Conservation (phyloP, 2,797 vertebrate species). For the Streptopelia turtur region DNA sequence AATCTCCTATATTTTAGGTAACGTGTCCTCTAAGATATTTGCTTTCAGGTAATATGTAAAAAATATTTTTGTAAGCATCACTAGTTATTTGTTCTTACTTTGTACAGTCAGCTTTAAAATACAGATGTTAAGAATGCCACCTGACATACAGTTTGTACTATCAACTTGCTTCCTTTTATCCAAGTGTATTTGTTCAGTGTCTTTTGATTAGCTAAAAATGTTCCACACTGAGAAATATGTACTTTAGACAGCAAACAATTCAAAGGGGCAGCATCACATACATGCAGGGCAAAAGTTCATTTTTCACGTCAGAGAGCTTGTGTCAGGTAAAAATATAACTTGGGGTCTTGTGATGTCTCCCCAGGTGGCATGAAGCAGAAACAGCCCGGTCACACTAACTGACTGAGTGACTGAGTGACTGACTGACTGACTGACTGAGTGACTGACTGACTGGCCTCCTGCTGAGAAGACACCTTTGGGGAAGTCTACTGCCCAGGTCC, state of each 20-base stretch:
- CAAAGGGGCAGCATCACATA: not conserved
- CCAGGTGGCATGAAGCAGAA: not conserved
- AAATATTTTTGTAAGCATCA: not conserved
- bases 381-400: not conserved
- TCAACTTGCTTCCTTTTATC: not conserved
- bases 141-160: not conserved
- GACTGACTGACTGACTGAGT: no score
- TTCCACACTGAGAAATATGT: not conserved
- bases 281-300: not conserved
- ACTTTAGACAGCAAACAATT: constrained; percentile 18
- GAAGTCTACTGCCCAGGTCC: not conserved
- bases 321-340: constrained; percentile 40
- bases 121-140: not conserved
- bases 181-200: not conserved
- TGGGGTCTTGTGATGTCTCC: not conserved
- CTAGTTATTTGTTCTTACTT: not conserved
- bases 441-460: no score
- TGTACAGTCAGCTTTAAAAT: not conserved
- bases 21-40: not conserved
- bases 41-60: not conserved
- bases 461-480: not conserved
- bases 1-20: not conserved
- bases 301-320: not conserved
- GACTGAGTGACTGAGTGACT: no score
- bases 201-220: not conserved